Evolutionary conservation across 2,113 vertebrate genomes (phyloP), one percentile per base, ranked within the genome.

Genomic region (Tympanuchus pallidicinctus): DNA sequence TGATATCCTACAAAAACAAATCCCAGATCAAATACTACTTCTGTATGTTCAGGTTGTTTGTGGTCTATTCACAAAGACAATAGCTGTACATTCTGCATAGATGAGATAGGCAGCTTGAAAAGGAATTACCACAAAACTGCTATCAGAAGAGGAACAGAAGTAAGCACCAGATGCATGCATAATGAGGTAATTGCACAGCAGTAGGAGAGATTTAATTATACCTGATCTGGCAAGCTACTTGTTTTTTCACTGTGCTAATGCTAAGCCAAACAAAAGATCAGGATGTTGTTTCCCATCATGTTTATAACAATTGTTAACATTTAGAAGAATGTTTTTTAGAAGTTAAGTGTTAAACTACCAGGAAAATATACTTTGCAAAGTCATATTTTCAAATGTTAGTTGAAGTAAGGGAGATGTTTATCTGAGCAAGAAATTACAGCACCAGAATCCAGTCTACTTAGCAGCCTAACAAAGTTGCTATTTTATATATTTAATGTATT

Each of bases 201-300:
- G 61, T n/a, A 70, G 85, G 77, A 82, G 88, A 69, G 30, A 54
- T 64, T 82, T 88, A 40, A 92, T 95, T 78, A 27, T 6, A 90
- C 24, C 48, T 4, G 8, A 59, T 86, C 64, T 86, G 60, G 78
- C 77, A 92, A 72, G 79, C 56, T 32, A 14, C 71, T 92, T 88
- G 42, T 94, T 88, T 82, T 82, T 88, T 64, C 43, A 10, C 86
- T 86, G 38, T 45, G 89, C 89, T 80, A 75, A 88, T 67, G 78
- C 60, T 73, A 65, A 82, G 72, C 71, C 57, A 82, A 64, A 32
- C 27, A 67, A 66, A 57, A 40, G 80, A 38, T 21, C 69, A 77
- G n/a, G 50, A 13, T 54, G 8, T 63, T 72, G 22, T 45, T 90
- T 89, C 30, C 45, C 16, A 11, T 59, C 20, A 36, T 48, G 66